Base-by-base conservation (phyloP, 2,113 vertebrate genomes). In the Mixornis gularis region DNA sequence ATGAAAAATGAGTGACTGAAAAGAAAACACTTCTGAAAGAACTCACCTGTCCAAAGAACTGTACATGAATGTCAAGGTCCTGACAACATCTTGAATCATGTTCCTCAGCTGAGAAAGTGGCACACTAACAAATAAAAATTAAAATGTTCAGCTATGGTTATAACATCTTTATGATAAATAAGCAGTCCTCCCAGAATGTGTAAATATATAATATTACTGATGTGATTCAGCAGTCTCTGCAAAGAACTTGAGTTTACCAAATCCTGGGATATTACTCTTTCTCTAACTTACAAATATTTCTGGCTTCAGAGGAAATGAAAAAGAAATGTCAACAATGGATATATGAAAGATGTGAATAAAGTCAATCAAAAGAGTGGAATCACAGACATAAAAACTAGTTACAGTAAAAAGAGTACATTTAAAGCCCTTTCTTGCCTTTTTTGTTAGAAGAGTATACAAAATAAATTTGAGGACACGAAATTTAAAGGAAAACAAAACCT, bases 21-120 rank as follows among this genome's bases (percentile, higher is more conserved):
- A 90, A 74, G 32, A 58, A 87, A 79, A 71, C 24, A 52, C 36
- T 78, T 63, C 17, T 83, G 63, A 41, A 90, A 93, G 60, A 83
- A 96, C 98, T 89, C 87, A 99, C 99, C 98, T 98, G 96, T 99
- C 97, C 87, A 99, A 97, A 76, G 98, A 99, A 88, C 98, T 93
- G 68, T 99, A 98, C 98, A 99, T 99, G 95, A 99, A 98, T 89
- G 97, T 98, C 93, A 99, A 95, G 29, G 98, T 99, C 79, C 97
- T 97, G 63, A 98, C 98, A 40, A 98, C 95, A 79, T 98, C 97
- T 72, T 97, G 97, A 71, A 98, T 97, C 97, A 99, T 98, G 64
- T 98, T 98, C 95, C 98, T 98, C 92, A 99, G 97, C 82, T 97
- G 98, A 91, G 98, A 66, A 93, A 99, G 97, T 25, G 99, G 98